These are phyloP conservation scores for Lottia scabra DNA, from an alignment of 2,888 invertebrate species.

Conservation along the genomic window DNA sequence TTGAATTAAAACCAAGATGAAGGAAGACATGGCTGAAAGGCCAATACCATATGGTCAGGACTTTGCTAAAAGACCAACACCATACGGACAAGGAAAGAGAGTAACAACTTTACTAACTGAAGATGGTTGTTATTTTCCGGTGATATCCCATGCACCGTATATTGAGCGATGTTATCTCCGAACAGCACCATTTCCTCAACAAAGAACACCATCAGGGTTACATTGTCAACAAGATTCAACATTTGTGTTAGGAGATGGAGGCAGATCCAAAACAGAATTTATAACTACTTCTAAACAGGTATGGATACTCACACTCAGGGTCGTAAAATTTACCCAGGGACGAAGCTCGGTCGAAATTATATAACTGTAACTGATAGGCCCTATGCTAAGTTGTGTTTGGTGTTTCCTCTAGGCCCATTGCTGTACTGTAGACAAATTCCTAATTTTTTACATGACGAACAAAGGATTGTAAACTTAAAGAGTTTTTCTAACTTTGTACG, in stretches of 20 bases:
- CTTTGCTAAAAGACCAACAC: neutral
- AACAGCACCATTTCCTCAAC: slow-evolving; percentile 39
- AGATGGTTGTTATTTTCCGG: slow-evolving; percentile 52
- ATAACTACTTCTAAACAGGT: slow-evolving; percentile 58
- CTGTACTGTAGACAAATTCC: no score
- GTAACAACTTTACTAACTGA: slow-evolving; percentile 52
- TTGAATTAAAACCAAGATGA: no score
- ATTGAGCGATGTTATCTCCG: slow-evolving; percentile 39
- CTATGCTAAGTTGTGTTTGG: no score
- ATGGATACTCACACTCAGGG: neutral
- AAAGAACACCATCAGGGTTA: slow-evolving; percentile 45
- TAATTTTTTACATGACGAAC: no score
- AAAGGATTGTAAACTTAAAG: no score
- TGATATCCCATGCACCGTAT: slow-evolving; percentile 49
- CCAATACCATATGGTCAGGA: slow-evolving; percentile 37
- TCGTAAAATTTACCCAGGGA: no score
- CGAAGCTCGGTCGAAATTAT: no score
- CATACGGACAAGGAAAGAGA: slow-evolving; percentile 53
- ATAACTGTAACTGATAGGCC: no score
- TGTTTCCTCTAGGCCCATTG: no score
- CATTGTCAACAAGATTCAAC: slow-evolving; percentile 58
- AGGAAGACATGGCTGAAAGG: no score
- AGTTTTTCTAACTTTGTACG: no score
- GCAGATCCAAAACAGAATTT: slow-evolving; percentile 51
- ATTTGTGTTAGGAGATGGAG: slow-evolving; percentile 43